These are phyloP conservation scores for Muscicapa striata DNA, from an alignment of 2,797 vertebrate species.

Conservation along the genomic window DNA sequence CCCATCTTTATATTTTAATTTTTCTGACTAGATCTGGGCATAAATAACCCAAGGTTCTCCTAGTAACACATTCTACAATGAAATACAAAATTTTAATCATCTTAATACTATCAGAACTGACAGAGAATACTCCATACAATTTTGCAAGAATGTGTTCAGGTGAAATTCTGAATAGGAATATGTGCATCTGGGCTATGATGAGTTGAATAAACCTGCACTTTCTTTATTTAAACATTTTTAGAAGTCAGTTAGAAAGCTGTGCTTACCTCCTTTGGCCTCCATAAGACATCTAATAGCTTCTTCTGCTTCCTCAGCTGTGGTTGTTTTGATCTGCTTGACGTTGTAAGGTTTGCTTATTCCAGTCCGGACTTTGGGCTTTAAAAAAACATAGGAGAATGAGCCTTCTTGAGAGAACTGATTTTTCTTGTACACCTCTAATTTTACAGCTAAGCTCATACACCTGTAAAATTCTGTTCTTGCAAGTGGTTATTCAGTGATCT, in stretches of 20 bases:
- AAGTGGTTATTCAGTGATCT: not conserved
- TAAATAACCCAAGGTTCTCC: not conserved
- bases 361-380: conserved; percentile 78
- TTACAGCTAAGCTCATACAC: not conserved
- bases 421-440: not conserved
- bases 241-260: not conserved
- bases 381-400: not conserved
- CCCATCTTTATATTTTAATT: not conserved
- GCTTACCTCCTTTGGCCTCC: conserved; percentile 76
- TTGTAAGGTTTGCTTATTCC: conserved; percentile 85
- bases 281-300: conserved; percentile 80
- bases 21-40: not conserved
- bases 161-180: not conserved
- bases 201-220: not conserved
- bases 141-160: not conserved
- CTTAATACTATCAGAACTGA: not conserved
- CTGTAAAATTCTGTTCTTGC: not conserved
- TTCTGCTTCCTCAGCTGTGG: conserved; percentile 80
- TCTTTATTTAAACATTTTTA: not conserved
- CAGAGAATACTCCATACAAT: not conserved
- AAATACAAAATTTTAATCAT: not conserved
- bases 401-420: not conserved
- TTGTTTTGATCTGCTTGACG: conserved; percentile 83
- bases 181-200: not conserved
- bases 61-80: not conserved